phyloP scores from a whole-genome alignment of 2,888 invertebrate genomes.

The Eilema depressum region DNA sequence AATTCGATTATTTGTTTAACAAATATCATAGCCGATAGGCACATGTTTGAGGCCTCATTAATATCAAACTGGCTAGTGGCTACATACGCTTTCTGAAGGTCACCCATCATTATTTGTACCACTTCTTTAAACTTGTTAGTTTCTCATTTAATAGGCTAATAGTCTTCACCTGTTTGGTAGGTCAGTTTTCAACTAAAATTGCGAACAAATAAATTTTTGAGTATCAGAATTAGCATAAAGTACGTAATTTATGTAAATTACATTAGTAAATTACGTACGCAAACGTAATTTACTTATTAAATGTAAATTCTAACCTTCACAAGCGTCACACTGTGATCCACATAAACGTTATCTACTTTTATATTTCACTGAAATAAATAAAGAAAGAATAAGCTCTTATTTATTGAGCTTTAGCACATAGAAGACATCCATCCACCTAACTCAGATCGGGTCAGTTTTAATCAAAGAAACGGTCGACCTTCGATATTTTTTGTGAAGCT shows the following conservation, averaged over 20 bases:
- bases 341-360: background rate
- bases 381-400: too few species aligned
- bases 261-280: background rate
- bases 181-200: background rate
- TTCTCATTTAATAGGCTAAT: background rate
- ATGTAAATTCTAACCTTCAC: conserved; percentile 1
- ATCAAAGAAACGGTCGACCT: background rate
- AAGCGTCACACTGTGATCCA: background rate
- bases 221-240: background rate
- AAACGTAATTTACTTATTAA: conserved; percentile 1
- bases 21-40: conserved; percentile 5
- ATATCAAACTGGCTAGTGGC: background rate
- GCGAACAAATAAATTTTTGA: background rate
- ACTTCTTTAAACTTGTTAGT: conserved; percentile 7
- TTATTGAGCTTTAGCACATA: too few species aligned
- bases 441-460: too few species aligned
- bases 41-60: background rate
- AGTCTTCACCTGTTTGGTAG: background rate
- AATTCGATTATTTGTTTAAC: background rate
- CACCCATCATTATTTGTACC: background rate
- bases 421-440: too few species aligned
- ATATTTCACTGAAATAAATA: background rate
- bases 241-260: background rate
- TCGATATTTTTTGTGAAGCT: background rate
- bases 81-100: conserved; percentile 8